Evolutionary conservation across 2,888 invertebrate species (phyloP).

Genomic region (Polydrusus tereticollis): DNA sequence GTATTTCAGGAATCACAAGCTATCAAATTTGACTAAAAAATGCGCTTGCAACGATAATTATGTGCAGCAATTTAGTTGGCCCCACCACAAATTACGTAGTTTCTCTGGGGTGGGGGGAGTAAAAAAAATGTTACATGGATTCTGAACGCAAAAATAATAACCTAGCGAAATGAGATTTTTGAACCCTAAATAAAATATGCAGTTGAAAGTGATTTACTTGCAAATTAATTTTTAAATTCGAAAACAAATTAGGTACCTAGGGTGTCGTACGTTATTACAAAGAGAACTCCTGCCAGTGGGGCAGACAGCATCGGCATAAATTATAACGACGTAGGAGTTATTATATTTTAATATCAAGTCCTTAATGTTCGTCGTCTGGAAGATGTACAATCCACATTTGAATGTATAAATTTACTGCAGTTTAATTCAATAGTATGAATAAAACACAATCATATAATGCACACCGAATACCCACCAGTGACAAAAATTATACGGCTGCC

Average conservation of each 20-base stretch:
- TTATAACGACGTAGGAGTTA: constrained; percentile 60
- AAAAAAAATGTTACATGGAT: no score
- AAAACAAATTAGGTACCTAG: constrained; percentile 55
- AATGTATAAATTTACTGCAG: constrained; percentile 62
- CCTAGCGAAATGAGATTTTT: constrained; percentile 7
- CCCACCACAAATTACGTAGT: no score
- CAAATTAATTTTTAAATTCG: constrained; percentile 54
- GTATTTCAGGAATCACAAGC: no score
- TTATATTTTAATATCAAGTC: constrained; percentile 65
- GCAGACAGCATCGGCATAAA: constrained; percentile 42
- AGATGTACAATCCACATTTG: constrained; percentile 58
- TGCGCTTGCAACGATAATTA: no score
- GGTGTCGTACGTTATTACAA: constrained; percentile 48
- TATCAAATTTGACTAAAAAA: no score
- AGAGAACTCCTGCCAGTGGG: constrained; percentile 43
- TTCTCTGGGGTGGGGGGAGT: no score
- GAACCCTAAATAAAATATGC: constrained; percentile 15
- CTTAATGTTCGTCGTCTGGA: constrained; percentile 58
- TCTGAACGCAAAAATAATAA: no score
- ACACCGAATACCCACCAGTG: constrained; percentile 44
- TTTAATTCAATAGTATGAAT: constrained; percentile 60
- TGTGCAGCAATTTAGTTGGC: no score
- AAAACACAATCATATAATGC: constrained; percentile 52
- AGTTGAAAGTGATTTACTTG: constrained; percentile 51
- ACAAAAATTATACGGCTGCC: constrained; percentile 47